A percentile compares a stretch with the other conserved stretches of the same genome.
Conservation (phyloP, 2,888 invertebrate genomes). For the Pomacea canaliculata region DNA sequence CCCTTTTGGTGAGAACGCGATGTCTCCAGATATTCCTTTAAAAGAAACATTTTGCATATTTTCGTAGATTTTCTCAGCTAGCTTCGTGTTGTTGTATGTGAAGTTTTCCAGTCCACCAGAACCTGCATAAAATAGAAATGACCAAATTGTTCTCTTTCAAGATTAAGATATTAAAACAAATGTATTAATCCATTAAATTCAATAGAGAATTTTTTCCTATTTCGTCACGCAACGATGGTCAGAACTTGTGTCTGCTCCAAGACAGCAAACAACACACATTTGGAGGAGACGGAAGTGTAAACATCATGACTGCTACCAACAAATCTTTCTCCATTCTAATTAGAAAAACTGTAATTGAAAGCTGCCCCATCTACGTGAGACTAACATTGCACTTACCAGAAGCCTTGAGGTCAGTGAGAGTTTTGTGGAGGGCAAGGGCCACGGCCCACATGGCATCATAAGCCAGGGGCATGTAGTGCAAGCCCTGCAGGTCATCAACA, state of each 20-base stretch:
- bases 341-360: too few relatives aligned
- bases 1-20: conserved; percentile 27
- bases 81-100: conserved; percentile 17
- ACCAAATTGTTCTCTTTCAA: too few relatives aligned
- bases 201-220: too few relatives aligned
- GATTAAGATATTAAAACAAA: too few relatives aligned
- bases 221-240: too few relatives aligned
- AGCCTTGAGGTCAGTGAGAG: neutral
- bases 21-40: conserved; percentile 25
- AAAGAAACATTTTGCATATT: conserved; percentile 30
- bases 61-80: conserved; percentile 14
- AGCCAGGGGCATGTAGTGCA: conserved; percentile 28
- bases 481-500: neutral
- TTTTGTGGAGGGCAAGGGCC: conserved; percentile 35
- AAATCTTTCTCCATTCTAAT: too few relatives aligned
- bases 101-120: conserved; percentile 24
- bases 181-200: too few relatives aligned
- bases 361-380: too few relatives aligned
- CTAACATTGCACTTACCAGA: too few relatives aligned
- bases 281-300: neutral
- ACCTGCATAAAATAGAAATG: neutral
- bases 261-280: too few relatives aligned
- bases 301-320: too few relatives aligned
- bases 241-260: too few relatives aligned
- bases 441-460: conserved; percentile 41